Evolutionary conservation across 1,140 invertebrate genomes (phyloP), one percentile per base, ranked within the genome.

Genomic region (Sarcophaga peregrina): DNA sequence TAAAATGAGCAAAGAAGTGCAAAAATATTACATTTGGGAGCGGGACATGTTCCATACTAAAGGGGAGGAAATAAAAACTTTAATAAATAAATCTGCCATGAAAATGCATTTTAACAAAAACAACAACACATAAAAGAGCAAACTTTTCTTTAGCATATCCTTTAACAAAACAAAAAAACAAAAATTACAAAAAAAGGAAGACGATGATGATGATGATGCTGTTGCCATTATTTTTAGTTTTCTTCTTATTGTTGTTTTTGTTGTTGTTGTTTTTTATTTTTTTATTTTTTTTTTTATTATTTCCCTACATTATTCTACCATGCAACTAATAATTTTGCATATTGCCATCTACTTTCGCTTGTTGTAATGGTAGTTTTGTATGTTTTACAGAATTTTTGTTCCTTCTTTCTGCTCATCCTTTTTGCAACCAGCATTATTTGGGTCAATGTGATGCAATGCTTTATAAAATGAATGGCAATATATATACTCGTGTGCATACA

Each of bases 1-100:
- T 37, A 37, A 37, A 68, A 13, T 58, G 54, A 7, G 15, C 54
- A 58, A 58, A 58, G 54, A 20, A 25, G 0, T 20, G 50, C 8
- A 52, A 52, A 52, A 68, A 20, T 68, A 68, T n/a, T 2, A 25
- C 3, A 20, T 20, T 9, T 20, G 62, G 62, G 20, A 68, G 6
- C 4, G 62, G 17, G n/a, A 68, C 17, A 48, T 52, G 47, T 78
- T 68, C 20, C 62, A 72, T 78, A 9, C 10, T 50, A 50, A 52
- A 78, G 7, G 62, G 62, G 62, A 50, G 48, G 48, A 78, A 48
- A 78, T 25, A 17, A 50, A n/a, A 78, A 78, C 75, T 78, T 78
- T 78, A 78, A 78, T 78, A 78, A 78, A 78, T 78, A 78, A 78
- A 78, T 78, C 75, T 78, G 75, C 75, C 75, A 78, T 78, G 50